Conservation (phyloP, 2,113 vertebrate species). For the Ptyas mucosa region DNA sequence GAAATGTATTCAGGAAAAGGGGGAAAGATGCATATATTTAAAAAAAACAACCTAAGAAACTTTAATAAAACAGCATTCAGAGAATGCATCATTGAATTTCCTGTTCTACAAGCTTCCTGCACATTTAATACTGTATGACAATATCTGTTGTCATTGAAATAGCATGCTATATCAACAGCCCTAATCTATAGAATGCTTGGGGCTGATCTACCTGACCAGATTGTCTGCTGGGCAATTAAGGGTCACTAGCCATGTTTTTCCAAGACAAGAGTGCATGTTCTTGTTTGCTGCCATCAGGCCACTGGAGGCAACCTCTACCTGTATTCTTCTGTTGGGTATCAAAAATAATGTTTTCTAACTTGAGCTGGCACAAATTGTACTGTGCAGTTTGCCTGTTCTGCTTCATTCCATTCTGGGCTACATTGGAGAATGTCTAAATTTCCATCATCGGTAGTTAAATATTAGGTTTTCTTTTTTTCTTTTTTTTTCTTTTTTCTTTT, state of each 20-base stretch:
- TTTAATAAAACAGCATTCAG: not conserved
- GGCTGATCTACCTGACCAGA: not conserved
- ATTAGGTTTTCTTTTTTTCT: not conserved
- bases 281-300: not conserved
- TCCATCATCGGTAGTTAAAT: not conserved
- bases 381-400: not conserved
- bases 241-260: not conserved
- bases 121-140: not conserved
- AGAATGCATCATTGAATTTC: not conserved
- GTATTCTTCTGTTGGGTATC: not conserved
- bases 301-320: not conserved
- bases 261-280: not conserved
- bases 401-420: not conserved
- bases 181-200: not conserved
- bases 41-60: not conserved
- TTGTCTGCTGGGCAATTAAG: not conserved
- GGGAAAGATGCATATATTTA: not conserved
- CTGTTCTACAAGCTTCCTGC: not conserved
- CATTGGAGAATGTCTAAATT: not conserved
- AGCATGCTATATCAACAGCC: not conserved
- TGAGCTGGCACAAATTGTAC: not conserved
- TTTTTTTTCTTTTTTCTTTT: not conserved
- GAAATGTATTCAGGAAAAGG: no score
- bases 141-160: not conserved
- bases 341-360: not conserved